phyloP scores from a whole-genome alignment of 2,113 vertebrate genomes.

The Excalfactoria chinensis region DNA sequence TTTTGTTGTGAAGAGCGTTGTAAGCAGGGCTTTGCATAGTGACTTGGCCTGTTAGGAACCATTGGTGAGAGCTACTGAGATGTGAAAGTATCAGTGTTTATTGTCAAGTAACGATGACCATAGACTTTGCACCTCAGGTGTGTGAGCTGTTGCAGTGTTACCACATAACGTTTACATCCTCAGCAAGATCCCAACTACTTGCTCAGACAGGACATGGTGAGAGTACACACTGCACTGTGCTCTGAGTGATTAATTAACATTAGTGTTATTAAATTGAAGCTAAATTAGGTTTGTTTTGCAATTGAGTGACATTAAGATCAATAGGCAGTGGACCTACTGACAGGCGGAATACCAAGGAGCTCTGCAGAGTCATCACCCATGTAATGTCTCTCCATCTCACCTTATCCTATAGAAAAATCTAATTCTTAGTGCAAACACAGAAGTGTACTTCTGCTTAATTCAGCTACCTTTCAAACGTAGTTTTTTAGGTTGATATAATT shows the following conservation, averaged over 20 bases:
- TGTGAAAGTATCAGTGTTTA: not conserved
- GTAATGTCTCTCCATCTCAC: not conserved
- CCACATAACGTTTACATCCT: not conserved
- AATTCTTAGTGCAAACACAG: not conserved
- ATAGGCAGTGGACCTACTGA: not conserved
- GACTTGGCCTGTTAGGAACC: not conserved
- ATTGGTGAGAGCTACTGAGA: not conserved
- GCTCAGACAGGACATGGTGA: not conserved
- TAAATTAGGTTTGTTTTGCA: not conserved
- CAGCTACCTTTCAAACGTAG: not conserved
- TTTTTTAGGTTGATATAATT: not conserved
- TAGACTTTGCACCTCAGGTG: not conserved
- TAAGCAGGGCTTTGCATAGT: not conserved
- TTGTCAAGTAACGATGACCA: not conserved
- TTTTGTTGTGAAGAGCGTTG: not conserved
- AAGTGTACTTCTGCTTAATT: not conserved
- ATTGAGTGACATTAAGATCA: not conserved
- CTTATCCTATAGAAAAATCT: not conserved
- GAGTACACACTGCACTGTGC: not conserved
- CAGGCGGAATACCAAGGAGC: not conserved
- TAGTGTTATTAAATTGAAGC: not conserved
- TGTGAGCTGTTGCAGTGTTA: not conserved
- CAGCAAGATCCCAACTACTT: not conserved
- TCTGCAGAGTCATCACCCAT: not conserved
- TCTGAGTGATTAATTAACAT: accelerated